Percentiles rank a stretch among this genome's conserved stretches.
phyloP scores from a whole-genome alignment of 2,113 vertebrate species.

The Rhinopomastus cyanomelas region DNA sequence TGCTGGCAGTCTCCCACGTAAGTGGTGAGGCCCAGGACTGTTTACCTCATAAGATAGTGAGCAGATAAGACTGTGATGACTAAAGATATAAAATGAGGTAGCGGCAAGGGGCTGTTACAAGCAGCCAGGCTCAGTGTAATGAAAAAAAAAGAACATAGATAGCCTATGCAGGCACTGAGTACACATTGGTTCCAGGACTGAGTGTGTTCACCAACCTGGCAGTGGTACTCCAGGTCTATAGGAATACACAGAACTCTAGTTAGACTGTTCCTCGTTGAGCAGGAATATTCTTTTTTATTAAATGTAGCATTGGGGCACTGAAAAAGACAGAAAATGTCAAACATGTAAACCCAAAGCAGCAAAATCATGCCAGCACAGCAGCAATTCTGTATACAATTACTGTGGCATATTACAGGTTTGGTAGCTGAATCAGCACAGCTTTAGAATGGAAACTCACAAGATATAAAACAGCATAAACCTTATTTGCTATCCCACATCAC shows the following conservation, averaged over 20 bases:
- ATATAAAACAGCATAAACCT: background rate
- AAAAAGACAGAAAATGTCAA: constrained; percentile 27
- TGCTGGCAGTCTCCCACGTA: background rate
- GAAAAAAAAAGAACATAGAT: background rate
- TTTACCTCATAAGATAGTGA: background rate
- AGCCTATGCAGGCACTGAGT: background rate
- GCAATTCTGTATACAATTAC: constrained; percentile 34
- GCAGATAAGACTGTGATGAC: background rate
- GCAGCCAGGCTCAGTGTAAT: background rate
- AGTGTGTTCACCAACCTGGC: background rate
- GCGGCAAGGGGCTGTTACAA: background rate
- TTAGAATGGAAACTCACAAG: constrained; percentile 23
- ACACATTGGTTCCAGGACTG: background rate
- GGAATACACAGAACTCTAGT: background rate
- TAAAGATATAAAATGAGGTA: background rate
- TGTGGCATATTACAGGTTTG: constrained; percentile 40
- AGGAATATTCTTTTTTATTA: constrained; percentile 3
- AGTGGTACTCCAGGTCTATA: background rate
- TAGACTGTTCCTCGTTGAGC: background rate
- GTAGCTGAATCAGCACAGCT: constrained; percentile 55
- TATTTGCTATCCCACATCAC: background rate
- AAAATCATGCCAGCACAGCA: constrained; percentile 31
- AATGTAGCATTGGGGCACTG: background rate
- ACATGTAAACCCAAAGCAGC: constrained; percentile 20
- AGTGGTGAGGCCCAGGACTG: background rate